A percentile compares a stretch with the other conserved stretches of the same genome.
phyloP scores from a whole-genome alignment of 2,113 vertebrate species.

The Pomatostomus ruficeps region DNA sequence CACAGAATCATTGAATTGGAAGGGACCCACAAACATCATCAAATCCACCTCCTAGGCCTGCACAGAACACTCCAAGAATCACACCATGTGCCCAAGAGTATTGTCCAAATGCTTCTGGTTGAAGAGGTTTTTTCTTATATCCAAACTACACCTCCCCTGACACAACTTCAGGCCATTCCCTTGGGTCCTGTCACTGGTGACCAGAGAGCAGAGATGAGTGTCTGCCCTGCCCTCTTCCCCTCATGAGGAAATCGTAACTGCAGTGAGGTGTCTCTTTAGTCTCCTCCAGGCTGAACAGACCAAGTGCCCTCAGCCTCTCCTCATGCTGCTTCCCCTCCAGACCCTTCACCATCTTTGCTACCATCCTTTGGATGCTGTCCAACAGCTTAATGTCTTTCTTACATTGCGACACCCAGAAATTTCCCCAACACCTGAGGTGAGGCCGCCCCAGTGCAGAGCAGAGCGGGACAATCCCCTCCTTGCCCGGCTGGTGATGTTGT shows the following conservation, averaged over 20 bases:
- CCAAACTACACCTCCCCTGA: not conserved
- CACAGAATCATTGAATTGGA: not conserved
- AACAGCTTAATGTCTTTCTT: not conserved
- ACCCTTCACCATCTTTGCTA: not conserved
- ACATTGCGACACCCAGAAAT: not conserved
- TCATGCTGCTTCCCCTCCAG: accelerated
- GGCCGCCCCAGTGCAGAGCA: not conserved
- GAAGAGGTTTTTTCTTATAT: not conserved
- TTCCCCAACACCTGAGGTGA: accelerated
- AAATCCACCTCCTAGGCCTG: not conserved
- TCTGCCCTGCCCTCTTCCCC: not conserved
- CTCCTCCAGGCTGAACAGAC: not conserved
- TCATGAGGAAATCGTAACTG: not conserved
- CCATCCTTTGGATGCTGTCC: not conserved
- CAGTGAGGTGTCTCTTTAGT: not conserved
- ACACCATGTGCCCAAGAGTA: too few species aligned
- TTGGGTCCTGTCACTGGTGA: not conserved
- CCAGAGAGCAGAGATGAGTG: too few species aligned
- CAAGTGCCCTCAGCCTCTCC: not conserved
- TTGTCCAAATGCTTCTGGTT: not conserved
- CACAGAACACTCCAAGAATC: not conserved
- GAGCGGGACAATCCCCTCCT: not conserved
- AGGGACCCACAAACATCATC: not conserved
- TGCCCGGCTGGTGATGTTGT: accelerated
- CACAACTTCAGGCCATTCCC: not conserved